These are phyloP conservation scores for Sminthurinus signatus DNA, from an alignment of 1,140 invertebrate genomes.

Conservation along the genomic window DNA sequence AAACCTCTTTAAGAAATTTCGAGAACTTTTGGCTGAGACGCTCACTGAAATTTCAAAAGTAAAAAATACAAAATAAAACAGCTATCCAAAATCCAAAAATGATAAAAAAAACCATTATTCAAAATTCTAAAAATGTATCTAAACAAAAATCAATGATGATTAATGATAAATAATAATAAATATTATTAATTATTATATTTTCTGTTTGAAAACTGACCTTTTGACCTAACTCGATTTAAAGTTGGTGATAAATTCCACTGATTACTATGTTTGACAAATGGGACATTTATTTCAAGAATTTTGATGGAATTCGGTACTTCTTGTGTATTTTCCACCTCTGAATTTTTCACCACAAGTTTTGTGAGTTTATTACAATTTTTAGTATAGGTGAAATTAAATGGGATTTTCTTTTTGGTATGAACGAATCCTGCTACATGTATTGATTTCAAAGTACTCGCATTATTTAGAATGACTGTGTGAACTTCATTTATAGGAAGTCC, in stretches of 20 bases:
- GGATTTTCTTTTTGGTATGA: neutral
- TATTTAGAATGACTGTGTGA: conserved; percentile 1
- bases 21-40: neutral
- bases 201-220: neutral
- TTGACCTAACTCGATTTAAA: neutral
- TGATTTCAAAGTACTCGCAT: neutral
- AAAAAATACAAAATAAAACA: too few relatives aligned
- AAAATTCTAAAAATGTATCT: too few relatives aligned
- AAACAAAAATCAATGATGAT: neutral
- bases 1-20: neutral
- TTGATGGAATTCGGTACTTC: neutral
- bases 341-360: neutral
- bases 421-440: neutral
- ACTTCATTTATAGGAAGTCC: neutral
- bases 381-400: conserved; percentile 1
- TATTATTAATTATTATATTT: neutral
- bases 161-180: neutral
- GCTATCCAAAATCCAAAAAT: too few relatives aligned
- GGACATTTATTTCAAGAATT: neutral
- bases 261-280: neutral
- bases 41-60: conserved; percentile 1
- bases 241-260: neutral
- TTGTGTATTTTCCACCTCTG: neutral
- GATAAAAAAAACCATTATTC: too few relatives aligned
- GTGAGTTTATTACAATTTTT: neutral